Evolutionary conservation across 2,113 vertebrate genomes (phyloP), one percentile per base, ranked within the genome.

Genomic region (Glareola pratincola): DNA sequence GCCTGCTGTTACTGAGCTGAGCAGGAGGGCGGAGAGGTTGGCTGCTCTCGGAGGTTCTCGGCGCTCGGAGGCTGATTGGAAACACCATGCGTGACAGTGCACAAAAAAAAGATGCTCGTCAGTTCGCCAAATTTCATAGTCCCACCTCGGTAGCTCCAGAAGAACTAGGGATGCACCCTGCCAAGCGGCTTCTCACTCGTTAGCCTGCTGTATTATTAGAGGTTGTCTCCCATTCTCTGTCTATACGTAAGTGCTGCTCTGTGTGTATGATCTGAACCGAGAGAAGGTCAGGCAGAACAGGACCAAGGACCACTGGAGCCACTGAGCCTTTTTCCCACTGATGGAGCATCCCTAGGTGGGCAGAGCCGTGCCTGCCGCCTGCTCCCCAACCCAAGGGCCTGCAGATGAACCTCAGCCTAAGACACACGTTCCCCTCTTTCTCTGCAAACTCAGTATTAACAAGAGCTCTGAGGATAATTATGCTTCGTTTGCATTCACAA

Each of bases 11-110:
- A 73, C 76, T 78, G 91, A 84, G 80, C 84, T 85, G 91, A 87
- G 81, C 85, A 88, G 94, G 88, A 93, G 96, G 94, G 91, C 1
- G 12, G 86, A 92, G 88, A 81, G 77, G 71, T 85, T 95, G 91
- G 89, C 81, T 87, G 83, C 84, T 92, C 87, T 89, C 19, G 0
- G 87, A 80, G 32, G 69, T 73, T 96, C 84, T 68, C 43, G 4
- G 74, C 2, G 4, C 94, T 95, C 3, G 1, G 57, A 91, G 74
- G 68, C 84, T 94, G 84, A 69, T 87, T 95, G 89, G 86, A 92
- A 97, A 89, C 89, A 79, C 67, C 71, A 91, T 53, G 88, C 64
- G 10, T 92, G 95, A 97, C 93, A 72, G 51, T 66, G 89, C 86
- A 79, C 76, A 92, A 96, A 94, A 96, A 94, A 93, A 95, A 93